Percentiles rank a stretch among this genome's conserved stretches.
Conservation (phyloP, 1,140 invertebrate species). For the Cydia strobilella region DNA sequence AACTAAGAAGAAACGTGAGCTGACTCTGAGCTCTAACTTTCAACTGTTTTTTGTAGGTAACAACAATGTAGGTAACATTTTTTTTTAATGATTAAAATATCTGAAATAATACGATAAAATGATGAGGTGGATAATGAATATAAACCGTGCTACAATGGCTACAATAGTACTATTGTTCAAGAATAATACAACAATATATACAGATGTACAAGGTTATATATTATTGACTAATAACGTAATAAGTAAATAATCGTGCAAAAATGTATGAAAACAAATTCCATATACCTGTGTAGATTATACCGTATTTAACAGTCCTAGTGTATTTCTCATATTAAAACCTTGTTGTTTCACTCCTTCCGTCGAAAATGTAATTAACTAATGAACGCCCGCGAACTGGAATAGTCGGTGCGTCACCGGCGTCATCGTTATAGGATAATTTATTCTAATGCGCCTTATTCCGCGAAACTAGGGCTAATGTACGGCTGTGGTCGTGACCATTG, state of each 20-base stretch:
- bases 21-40: neutral
- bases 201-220: too few species aligned
- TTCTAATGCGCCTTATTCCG: conserved; percentile 50
- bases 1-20: neutral
- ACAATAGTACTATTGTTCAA: too few species aligned
- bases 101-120: neutral
- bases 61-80: too few species aligned
- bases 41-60: too few species aligned
- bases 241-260: too few species aligned
- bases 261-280: too few species aligned
- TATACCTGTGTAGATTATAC: too few species aligned
- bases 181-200: too few species aligned
- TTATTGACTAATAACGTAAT: too few species aligned
- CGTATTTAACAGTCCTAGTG: neutral
- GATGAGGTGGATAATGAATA: neutral
- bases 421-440: conserved; percentile 48
- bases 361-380: neutral
- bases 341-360: neutral
- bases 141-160: too few species aligned
- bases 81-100: neutral
- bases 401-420: conserved; percentile 42
- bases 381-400: conserved; percentile 34
- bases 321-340: neutral
- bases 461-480: conserved; percentile 36
- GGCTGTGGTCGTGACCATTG: neutral